A percentile compares a stretch with the other conserved stretches of the same genome.
phyloP scores from a whole-genome alignment of 2,797 vertebrate genomes.

The Platalea minor region DNA sequence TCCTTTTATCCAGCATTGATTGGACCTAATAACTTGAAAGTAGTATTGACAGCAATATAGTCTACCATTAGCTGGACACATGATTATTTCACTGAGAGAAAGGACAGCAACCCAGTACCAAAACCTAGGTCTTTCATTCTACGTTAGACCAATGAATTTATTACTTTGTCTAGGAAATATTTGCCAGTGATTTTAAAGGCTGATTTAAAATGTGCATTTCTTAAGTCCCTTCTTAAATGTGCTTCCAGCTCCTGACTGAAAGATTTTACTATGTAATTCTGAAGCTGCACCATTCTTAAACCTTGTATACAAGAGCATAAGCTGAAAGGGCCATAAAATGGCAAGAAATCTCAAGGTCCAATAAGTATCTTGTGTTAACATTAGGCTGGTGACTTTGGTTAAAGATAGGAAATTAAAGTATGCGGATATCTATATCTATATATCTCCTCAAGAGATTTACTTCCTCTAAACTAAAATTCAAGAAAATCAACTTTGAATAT shows the following conservation, averaged over 20 bases:
- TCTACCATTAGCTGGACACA: conserved; percentile 70
- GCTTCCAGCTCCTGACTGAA: neutral
- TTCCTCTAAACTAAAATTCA: neutral
- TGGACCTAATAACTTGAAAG: conserved; percentile 81
- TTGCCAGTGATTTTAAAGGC: conserved; percentile 29
- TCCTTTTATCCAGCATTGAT: conserved; percentile 77
- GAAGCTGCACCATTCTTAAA: neutral
- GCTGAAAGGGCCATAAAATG: neutral
- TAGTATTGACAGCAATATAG: conserved; percentile 72
- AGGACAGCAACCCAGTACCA: conserved; percentile 30
- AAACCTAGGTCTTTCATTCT: conserved; percentile 14
- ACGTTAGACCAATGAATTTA: conserved; percentile 20
- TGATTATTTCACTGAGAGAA: conserved; percentile 55
- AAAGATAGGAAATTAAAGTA: neutral
- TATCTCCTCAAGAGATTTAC: neutral
- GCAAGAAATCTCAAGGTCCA: neutral
- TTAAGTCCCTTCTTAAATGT: neutral
- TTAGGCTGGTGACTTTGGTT: neutral
- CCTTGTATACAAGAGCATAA: neutral
- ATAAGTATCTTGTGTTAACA: neutral
- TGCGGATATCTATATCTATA: accelerated
- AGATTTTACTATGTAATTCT: neutral
- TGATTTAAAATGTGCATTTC: conserved; percentile 43
- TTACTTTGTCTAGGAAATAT: conserved; percentile 24
- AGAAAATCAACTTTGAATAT: neutral